These are phyloP conservation scores for Heliconius melpomene DNA, from an alignment of 1,140 invertebrate genomes.

Conservation along the genomic window DNA sequence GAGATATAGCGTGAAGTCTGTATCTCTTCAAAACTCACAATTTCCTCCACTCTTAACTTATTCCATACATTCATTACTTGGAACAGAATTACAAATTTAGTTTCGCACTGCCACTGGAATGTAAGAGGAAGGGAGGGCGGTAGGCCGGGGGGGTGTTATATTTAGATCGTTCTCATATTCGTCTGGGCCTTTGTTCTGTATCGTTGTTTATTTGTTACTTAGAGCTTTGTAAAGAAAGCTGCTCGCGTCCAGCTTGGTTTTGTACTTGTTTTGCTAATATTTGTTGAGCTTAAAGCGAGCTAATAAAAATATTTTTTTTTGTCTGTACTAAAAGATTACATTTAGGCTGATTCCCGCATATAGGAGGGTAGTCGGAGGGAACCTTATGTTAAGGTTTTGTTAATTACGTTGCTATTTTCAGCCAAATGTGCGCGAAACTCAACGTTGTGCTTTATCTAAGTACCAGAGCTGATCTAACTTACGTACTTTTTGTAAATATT, in stretches of 20 bases:
- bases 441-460: too few relatives aligned
- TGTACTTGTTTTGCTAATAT: neutral
- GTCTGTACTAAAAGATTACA: neutral
- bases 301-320: neutral
- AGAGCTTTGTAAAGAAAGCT: neutral
- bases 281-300: neutral
- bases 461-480: too few relatives aligned
- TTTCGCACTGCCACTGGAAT: conserved; percentile 9
- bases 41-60: neutral
- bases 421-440: too few relatives aligned
- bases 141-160: neutral
- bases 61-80: neutral
- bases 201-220: conserved; percentile 10
- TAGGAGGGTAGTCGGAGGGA: too few relatives aligned
- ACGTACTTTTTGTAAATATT: too few relatives aligned
- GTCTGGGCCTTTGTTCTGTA: conserved; percentile 10
- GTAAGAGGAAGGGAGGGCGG: neutral
- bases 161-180: conserved; percentile 2
- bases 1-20: too few relatives aligned
- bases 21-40: too few relatives aligned
- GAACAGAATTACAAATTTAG: neutral
- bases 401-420: too few relatives aligned
- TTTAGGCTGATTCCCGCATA: too few relatives aligned
- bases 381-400: neutral
- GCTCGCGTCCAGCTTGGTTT: neutral